phyloP scores from a whole-genome alignment of 2,888 invertebrate genomes.

The Drosophila ochracea region DNA sequence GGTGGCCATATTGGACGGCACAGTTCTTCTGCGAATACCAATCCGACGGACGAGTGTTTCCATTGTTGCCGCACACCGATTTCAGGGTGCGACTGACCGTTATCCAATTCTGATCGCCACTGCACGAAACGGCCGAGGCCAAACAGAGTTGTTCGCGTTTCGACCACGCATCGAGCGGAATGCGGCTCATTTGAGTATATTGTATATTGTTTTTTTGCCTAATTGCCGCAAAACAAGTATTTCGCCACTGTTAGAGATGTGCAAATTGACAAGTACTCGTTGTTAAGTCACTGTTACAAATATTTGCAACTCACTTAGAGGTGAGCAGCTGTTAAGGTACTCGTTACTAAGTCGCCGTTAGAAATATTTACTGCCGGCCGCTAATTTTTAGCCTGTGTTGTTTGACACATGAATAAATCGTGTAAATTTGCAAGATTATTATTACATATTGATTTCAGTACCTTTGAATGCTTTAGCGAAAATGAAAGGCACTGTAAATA shows the following conservation, averaged over 20 bases:
- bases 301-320: slow-evolving; percentile 15
- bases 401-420: neutral
- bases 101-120: slow-evolving; percentile 94
- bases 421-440: neutral
- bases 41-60: slow-evolving; percentile 87
- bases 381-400: neutral
- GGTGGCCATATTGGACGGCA: slow-evolving; percentile 94
- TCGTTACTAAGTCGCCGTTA: slow-evolving; percentile 1
- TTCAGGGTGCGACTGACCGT: slow-evolving; percentile 87
- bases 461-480: neutral
- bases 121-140: slow-evolving; percentile 94
- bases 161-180: slow-evolving; percentile 94
- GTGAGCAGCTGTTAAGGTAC: slow-evolving; percentile 8
- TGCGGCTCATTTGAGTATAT: slow-evolving; percentile 87
- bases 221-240: slow-evolving; percentile 26
- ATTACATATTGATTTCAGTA: neutral
- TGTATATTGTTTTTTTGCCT: neutral
- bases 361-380: neutral
- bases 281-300: neutral
- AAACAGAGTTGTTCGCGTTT: slow-evolving; percentile 93
- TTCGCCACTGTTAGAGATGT: slow-evolving; percentile 32
- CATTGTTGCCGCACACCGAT: slow-evolving; percentile 88
- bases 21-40: slow-evolving; percentile 97
- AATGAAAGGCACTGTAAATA: neutral
- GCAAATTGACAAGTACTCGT: neutral